phyloP scores from a whole-genome alignment of 2,113 vertebrate genomes.

The Pseudopipra pipra region DNA sequence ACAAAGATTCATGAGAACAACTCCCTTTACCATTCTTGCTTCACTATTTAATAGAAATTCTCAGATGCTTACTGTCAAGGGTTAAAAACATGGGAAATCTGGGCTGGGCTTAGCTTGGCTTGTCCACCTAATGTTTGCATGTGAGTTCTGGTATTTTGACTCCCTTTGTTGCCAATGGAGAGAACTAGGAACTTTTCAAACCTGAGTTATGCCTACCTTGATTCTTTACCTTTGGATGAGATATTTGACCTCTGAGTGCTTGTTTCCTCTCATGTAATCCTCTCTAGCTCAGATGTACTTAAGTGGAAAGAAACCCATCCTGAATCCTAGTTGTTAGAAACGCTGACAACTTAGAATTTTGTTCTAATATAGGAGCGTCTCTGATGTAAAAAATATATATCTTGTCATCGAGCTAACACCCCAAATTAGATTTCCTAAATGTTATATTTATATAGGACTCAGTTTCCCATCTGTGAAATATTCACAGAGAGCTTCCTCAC shows the following conservation, averaged over 20 bases:
- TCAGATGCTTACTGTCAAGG: neutral
- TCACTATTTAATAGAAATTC: neutral
- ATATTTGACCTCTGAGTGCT: neutral
- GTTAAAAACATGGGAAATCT: neutral
- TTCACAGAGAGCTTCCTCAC: slow-evolving; percentile 29
- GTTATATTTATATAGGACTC: slow-evolving; percentile 56
- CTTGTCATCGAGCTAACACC: neutral
- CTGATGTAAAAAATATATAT: neutral
- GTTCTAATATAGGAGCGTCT: neutral
- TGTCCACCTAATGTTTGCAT: neutral
- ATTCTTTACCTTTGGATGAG: neutral
- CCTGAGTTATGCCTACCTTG: rapidly evolving
- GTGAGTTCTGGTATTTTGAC: neutral
- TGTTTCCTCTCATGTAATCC: neutral
- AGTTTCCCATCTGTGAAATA: slow-evolving; percentile 55
- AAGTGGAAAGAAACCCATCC: neutral
- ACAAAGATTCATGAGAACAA: neutral
- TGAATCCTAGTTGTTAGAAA: neutral
- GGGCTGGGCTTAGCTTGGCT: neutral
- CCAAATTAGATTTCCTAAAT: slow-evolving; percentile 44
- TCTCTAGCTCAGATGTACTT: neutral
- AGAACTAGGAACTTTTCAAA: neutral
- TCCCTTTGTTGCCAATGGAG: rapidly evolving
- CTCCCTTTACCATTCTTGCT: neutral
- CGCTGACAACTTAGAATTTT: neutral